Base-by-base conservation (phyloP, 2,888 invertebrate genomes). In the Epinotia demarniana region DNA sequence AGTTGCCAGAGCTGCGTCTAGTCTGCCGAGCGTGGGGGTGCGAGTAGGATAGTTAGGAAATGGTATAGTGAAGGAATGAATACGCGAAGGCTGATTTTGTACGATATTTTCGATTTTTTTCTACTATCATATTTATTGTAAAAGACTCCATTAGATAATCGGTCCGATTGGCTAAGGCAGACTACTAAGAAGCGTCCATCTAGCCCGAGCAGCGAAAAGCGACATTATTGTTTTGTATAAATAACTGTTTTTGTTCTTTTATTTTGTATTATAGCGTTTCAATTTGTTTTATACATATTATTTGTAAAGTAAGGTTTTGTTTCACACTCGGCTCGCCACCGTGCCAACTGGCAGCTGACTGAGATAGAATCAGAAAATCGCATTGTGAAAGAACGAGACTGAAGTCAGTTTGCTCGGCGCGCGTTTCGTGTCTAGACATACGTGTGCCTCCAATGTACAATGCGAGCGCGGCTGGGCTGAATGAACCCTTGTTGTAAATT, bases 11-110 rank as follows among this genome's bases (percentile, higher is more conserved):
- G 69, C 58, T 58, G 43, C 61, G 43, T 62, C 43, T 57, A 62
- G 62, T 68, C 73, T 69, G 69, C 70, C 58, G 46, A 58, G 64
- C 62, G 62, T 57, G 73, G 55, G 39, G 74, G 58, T 57, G 46
- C 69, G 63, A 58, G 63, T 79, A 79, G 79, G 72, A 79, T 86
- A 86, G 84, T 79, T 90, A 88, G 88, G 82, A 80, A 86, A 85
- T 81, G 84, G 84, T 87, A 76, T 81, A 89, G 87, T 82, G 85
- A 87, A 87, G 83, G 85, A 83, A 82, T 84, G 84, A 73, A 84
- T 86, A 87, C 83, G 83, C 84, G 88, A 92, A 92, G 92, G 90
- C 92, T 92, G 92, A 92, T 89, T 89, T 89, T 88, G 87, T 83
- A 84, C 85, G 82, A 83, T 84, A 85, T 73, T 72, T 74, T 87